Evolutionary conservation across 2,113 vertebrate species (phyloP).

Genomic region (Gnathochromis pfefferi): DNA sequence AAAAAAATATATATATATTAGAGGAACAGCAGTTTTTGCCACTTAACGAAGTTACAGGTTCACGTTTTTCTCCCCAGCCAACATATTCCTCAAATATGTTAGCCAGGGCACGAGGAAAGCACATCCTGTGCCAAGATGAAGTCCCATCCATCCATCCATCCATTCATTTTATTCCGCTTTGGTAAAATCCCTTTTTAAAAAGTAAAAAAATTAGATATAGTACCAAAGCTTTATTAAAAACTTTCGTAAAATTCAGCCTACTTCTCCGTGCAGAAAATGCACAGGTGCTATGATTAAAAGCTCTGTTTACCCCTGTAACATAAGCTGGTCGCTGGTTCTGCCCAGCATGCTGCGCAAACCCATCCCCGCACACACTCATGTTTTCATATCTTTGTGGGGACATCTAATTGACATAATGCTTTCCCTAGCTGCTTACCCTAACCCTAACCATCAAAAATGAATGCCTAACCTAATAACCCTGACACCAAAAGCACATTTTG

Average conservation of each 20-base stretch:
- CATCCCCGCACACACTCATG: rapidly evolving
- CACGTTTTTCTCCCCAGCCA: rapidly evolving
- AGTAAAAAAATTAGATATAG: background rate
- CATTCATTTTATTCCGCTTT: background rate
- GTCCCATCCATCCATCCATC: too few species aligned
- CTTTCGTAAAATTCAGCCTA: background rate
- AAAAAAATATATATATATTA: background rate
- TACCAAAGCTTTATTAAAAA: background rate
- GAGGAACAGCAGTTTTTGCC: rapidly evolving
- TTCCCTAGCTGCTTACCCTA: background rate
- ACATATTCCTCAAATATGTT: background rate
- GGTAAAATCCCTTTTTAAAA: background rate
- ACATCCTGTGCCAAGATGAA: rapidly evolving
- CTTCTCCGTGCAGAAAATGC: background rate
- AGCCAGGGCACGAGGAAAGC: background rate
- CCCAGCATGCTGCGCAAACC: background rate
- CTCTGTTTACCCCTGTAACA: background rate
- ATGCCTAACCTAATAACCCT: background rate
- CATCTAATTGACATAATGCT: background rate
- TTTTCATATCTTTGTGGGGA: background rate
- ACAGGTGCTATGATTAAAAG: background rate
- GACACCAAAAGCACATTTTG: background rate
- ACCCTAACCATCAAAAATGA: background rate
- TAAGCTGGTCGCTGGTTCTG: background rate
- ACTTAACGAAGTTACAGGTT: rapidly evolving